Evolutionary conservation across 2,888 invertebrate species (phyloP), one percentile per base, ranked within the genome.

Genomic region (Habroteleia sp.): DNA sequence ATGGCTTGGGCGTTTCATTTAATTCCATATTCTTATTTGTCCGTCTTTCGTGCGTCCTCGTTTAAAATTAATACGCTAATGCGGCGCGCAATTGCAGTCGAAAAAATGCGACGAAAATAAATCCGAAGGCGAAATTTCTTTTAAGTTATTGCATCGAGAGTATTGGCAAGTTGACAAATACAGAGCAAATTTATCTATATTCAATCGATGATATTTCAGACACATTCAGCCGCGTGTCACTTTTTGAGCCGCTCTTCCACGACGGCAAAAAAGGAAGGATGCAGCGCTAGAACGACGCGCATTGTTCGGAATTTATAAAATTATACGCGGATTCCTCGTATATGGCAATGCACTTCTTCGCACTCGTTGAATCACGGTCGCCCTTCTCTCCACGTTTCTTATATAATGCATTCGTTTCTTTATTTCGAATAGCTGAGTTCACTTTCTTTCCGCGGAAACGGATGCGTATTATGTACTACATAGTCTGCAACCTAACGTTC

Each of bases 321-420:
- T 82, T 79, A 82, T 82, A 82, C 81, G 83, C 79, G 81, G 83
- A 84, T 84, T 80, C 80, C 35, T 69, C 78, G 77, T 81, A 83
- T 31, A 46, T 83, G 79, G 77, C 77, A 65, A 77, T 73, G 73
- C 80, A 79, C 75, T 63, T 66, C 1, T 29, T 29, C 63, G 69
- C 58, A 54, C 35, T 60, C 56, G 71, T 58, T 58, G 42, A 58
- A 58, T 58, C 56, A 42, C 29, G 23, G 42, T 33, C 42, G 14
- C 33, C 20, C 39, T 27, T 39, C 14, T 42, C 42, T 20, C 7
- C 6, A 33, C 31, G 20, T 41, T 41, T 41, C 56, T 23, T 42
- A 17, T 41, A 58, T 42, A 58, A 58, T 58, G 33, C 56, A 42
- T 58, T 58, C 42, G 23, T 58, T 58, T 58, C 42, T 58, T 58